These are phyloP conservation scores for Psittacus erithacus DNA, from an alignment of 2,113 vertebrate species.

Conservation along the genomic window DNA sequence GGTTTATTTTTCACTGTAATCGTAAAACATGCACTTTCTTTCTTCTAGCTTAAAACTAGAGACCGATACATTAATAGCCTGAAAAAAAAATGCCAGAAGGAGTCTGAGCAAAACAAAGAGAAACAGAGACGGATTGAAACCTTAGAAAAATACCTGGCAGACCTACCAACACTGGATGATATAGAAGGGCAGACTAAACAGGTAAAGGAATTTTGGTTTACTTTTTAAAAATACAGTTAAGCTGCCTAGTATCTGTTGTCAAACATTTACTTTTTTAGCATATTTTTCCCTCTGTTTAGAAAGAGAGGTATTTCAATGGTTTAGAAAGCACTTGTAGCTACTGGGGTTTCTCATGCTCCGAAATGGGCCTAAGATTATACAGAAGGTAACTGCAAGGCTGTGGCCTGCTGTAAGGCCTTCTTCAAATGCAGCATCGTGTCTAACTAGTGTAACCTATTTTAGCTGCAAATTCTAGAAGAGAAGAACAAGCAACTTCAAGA, in stretches of 20 bases:
- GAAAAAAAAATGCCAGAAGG: conserved; percentile 93
- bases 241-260: not conserved
- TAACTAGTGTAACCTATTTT: conserved; percentile 34
- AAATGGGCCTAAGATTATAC: not conserved
- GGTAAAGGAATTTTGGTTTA: conserved; percentile 51
- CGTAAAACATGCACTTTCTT: conserved; percentile 15
- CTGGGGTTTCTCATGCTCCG: not conserved
- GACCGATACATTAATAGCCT: conserved; percentile 95
- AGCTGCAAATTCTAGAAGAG: conserved; percentile 86
- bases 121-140: conserved; percentile 94
- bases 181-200: conserved; percentile 86
- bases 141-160: conserved; percentile 93
- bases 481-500: conserved; percentile 83
- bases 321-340: not conserved
- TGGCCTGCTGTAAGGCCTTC: not conserved
- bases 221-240: not conserved
- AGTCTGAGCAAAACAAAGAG: conserved; percentile 90
- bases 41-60: conserved; percentile 89
- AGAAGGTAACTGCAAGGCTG: not conserved
- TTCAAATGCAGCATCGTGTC: not conserved
- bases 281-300: not conserved
- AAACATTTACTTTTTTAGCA: not conserved
- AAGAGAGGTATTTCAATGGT: not conserved
- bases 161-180: conserved; percentile 90
- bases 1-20: not conserved